Conservation (phyloP, 2,888 invertebrate genomes). For the Cylloceria caligata region DNA sequence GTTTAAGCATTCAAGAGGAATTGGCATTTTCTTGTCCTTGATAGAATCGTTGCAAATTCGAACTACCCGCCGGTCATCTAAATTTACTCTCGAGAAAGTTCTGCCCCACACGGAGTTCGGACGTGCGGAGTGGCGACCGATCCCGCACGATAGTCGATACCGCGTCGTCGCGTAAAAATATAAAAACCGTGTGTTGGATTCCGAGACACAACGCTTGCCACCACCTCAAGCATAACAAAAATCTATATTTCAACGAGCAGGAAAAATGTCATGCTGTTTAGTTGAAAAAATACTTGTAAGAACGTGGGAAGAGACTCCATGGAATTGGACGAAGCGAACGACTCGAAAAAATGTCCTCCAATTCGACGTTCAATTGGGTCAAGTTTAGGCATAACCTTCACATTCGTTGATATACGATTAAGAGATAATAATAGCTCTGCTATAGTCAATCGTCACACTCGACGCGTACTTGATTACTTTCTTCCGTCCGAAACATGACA, state of each 20-base stretch:
- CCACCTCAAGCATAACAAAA: slow-evolving; percentile 17
- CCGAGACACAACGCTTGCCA: slow-evolving; percentile 44
- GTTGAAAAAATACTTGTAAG: slow-evolving; percentile 42
- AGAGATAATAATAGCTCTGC: slow-evolving; percentile 66
- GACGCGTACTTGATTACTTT: slow-evolving; percentile 37
- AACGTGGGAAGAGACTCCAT: not conserved
- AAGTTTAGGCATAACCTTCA: slow-evolving; percentile 78
- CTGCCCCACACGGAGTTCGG: not conserved
- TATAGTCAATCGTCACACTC: slow-evolving; percentile 48
- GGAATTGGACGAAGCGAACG: not conserved
- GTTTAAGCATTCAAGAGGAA: too few relatives aligned
- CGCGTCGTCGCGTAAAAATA: slow-evolving; percentile 45
- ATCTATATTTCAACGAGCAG: slow-evolving; percentile 65
- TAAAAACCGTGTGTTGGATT: slow-evolving; percentile 60
- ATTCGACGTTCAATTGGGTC: slow-evolving; percentile 71
- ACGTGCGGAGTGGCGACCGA: too few relatives aligned
- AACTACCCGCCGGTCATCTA: slow-evolving; percentile 60
- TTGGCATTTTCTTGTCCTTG: not conserved
- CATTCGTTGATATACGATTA: slow-evolving; percentile 53
- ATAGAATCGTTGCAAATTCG: slow-evolving; percentile 7
- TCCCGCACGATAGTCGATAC: slow-evolving; percentile 19
- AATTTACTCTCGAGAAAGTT: slow-evolving; percentile 48
- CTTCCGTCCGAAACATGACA: slow-evolving; percentile 13
- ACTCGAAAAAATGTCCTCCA: slow-evolving; percentile 41
- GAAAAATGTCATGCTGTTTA: slow-evolving; percentile 46